A percentile compares a stretch with the other conserved stretches of the same genome.
Conservation (phyloP, 2,888 invertebrate genomes). For the Octodonta nipae region DNA sequence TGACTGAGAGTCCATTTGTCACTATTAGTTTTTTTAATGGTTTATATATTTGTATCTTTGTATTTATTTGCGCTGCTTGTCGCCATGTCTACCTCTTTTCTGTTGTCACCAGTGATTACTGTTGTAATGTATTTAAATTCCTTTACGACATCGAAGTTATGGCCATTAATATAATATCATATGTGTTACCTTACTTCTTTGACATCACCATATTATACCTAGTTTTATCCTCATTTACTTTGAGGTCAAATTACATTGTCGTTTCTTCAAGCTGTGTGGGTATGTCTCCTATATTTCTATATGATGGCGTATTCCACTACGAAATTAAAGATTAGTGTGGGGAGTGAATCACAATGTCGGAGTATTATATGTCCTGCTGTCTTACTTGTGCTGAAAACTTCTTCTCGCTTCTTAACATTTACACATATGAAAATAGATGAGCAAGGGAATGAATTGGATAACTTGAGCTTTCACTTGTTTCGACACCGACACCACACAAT, state of each 20-base stretch:
- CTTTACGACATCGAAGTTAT: conserved; percentile 1
- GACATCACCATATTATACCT: not conserved
- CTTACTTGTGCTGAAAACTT: too few relatives aligned
- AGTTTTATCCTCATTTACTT: conserved; percentile 1
- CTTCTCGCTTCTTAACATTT: too few relatives aligned
- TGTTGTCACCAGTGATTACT: conserved; percentile 1
- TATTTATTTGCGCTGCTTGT: not conserved
- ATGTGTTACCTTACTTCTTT: too few relatives aligned
- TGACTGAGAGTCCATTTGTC: conserved; percentile 2
- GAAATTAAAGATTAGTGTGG: too few relatives aligned
- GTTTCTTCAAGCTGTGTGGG: conserved; percentile 1
- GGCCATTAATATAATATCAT: not conserved
- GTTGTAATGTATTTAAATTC: not conserved
- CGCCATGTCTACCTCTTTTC: not conserved
- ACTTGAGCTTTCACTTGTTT: too few relatives aligned
- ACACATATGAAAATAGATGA: too few relatives aligned
- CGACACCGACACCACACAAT: too few relatives aligned
- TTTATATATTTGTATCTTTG: not conserved
- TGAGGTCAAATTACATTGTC: not conserved
- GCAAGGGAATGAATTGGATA: too few relatives aligned
- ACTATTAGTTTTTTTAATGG: not conserved
- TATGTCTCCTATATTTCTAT: conserved; percentile 1
- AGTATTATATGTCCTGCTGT: too few relatives aligned
- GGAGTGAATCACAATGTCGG: too few relatives aligned
- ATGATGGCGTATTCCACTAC: too few relatives aligned